Percentiles rank a stretch among this genome's conserved stretches.
Conservation (phyloP, 2,888 invertebrate genomes). For the Hedya salicella region DNA sequence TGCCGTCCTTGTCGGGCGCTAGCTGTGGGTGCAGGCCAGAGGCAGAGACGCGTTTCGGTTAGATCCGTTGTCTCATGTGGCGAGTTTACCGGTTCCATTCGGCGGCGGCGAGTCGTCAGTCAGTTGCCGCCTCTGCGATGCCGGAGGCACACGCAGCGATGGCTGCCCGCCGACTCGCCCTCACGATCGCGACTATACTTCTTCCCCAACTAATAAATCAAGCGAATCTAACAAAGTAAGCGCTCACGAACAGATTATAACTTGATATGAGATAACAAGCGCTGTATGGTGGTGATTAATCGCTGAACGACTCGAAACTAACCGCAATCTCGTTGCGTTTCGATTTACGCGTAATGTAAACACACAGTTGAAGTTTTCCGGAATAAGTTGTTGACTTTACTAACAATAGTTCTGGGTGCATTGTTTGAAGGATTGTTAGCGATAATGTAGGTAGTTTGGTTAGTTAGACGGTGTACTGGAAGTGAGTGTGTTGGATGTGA, state of each 20-base stretch:
- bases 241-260: slow-evolving; percentile 76
- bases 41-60: slow-evolving; percentile 59
- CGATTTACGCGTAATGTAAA: slow-evolving; percentile 67
- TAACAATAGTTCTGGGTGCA: slow-evolving; percentile 57
- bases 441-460: slow-evolving; percentile 53
- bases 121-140: slow-evolving; percentile 77
- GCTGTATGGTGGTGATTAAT: slow-evolving; percentile 73
- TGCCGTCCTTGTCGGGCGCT: slow-evolving; percentile 67
- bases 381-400: slow-evolving; percentile 70
- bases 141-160: slow-evolving; percentile 70
- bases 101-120: slow-evolving; percentile 46
- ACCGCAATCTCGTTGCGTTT: slow-evolving; percentile 68
- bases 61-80: slow-evolving; percentile 59
- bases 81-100: slow-evolving; percentile 64
- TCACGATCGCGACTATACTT: slow-evolving; percentile 74
- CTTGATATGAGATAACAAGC: slow-evolving; percentile 76
- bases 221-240: slow-evolving; percentile 69
- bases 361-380: slow-evolving; percentile 62
- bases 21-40: slow-evolving; percentile 51
- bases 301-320: slow-evolving; percentile 65
- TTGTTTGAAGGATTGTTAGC: slow-evolving; percentile 57
- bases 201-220: slow-evolving; percentile 78
- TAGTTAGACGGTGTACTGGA: slow-evolving; percentile 51
- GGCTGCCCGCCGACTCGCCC: slow-evolving; percentile 61
- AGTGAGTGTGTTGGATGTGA: slow-evolving; percentile 64